Conservation (phyloP, 2,113 vertebrate species). For the Potamarius usumacintae region DNA sequence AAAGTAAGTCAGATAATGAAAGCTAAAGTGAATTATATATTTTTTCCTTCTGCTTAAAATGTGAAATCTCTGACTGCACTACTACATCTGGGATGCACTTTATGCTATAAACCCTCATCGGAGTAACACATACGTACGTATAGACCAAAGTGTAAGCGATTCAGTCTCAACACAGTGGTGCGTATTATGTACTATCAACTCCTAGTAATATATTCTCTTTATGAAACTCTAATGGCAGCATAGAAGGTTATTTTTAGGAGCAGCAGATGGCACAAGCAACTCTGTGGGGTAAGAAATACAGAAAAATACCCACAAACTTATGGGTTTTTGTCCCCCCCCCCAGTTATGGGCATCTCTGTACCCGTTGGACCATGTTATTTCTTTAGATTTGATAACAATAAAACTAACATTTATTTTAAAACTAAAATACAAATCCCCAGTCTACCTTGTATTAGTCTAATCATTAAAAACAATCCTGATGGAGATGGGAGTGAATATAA, state of each 20-base stretch:
- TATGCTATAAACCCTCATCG: neutral
- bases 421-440: neutral
- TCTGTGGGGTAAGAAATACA: neutral
- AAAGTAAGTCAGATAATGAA: too few relatives aligned
- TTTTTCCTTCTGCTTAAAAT: neutral
- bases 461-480: neutral
- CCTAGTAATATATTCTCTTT: neutral
- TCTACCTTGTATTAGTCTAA: neutral
- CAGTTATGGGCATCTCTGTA: neutral
- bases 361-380: neutral
- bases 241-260: neutral
- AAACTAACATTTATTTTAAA: neutral
- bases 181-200: neutral
- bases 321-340: too few relatives aligned
- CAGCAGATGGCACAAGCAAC: neutral
- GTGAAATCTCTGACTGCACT: neutral
- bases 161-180: neutral
- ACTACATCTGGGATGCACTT: neutral
- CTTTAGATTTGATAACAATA: neutral
- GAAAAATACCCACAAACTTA: neutral
- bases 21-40: neutral
- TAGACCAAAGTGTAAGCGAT: neutral
- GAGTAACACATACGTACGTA: neutral
- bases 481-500: neutral
- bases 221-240: neutral